Base-by-base conservation (phyloP, 2,888 invertebrate genomes). In the Callosobruchus maculatus region DNA sequence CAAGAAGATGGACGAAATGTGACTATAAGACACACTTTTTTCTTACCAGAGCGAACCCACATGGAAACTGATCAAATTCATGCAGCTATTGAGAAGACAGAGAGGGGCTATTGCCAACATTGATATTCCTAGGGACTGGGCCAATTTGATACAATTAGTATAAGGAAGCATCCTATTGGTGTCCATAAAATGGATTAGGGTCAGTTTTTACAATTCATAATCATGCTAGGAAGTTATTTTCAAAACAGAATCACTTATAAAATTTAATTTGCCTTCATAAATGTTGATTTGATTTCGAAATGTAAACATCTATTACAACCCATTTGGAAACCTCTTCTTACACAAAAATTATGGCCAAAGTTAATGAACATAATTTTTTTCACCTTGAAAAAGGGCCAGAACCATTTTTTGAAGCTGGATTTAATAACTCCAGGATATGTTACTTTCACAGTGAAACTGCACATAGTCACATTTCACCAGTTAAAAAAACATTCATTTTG, bases 11-110 rank as follows among this genome's bases (percentile, higher is more conserved):
- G 30, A 22, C 30, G 67, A 70, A 1, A 20, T 26, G 67, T 70
- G n/a, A 67, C 30, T 20, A 73, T 70, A 30, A 70, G 20, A 30
- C 67, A 73, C 20, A 73, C 69, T 67, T 70, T 67, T 67, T 73
- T 73, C 21, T n/a, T 67, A 20, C 70, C 67, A 67, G 73, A 70
- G 0, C 70, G 70, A 67, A 73, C 73, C 30, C 73, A 73, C 26
- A 67, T 73, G 67, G 73, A 73, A 70, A 70, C 73, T 67, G 70
- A 73, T 67, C 67, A 70, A 9, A 73, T 73, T 20, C 73, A 73
- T 70, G 73, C 70, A n/a, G 9, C 22, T 20, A 73, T 73, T 1
- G 73, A 73, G 26, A 73, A 21, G 18, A 21, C 70, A 73, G 70
- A 73, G 70, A 30, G 67, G 26, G n/a, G 70, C 70, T 22, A 70